Conservation (phyloP, 2,888 invertebrate genomes). For the Sinotaia quadrata region DNA sequence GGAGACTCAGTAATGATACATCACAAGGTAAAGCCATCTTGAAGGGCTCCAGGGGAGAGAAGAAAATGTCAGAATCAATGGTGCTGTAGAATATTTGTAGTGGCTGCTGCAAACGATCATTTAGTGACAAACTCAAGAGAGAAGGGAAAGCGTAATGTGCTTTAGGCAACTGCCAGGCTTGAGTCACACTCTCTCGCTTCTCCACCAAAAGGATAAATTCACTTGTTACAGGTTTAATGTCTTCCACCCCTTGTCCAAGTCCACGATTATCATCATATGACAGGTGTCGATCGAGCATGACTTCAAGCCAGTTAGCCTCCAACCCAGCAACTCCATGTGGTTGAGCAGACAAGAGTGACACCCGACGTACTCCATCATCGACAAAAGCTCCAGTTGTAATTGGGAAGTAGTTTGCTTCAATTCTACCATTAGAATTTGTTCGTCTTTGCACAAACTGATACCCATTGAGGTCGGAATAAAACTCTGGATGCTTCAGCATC, state of each 20-base stretch:
- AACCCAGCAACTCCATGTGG: constrained; percentile 66
- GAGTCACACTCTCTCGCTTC: constrained; percentile 15
- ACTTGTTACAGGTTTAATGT: constrained; percentile 59
- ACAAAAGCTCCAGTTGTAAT: constrained; percentile 64
- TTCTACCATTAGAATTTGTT: constrained; percentile 52
- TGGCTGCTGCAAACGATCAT: constrained; percentile 56
- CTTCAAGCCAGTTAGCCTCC: constrained; percentile 63
- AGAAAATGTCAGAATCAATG: constrained; percentile 48
- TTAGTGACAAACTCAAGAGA: constrained; percentile 42
- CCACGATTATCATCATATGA: constrained; percentile 67
- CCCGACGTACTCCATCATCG: constrained; percentile 56
- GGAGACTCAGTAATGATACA: constrained; percentile 51
- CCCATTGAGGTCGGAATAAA: constrained; percentile 70
- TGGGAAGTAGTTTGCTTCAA: constrained; percentile 70
- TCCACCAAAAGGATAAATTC: constrained; percentile 63
- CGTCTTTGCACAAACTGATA: constrained; percentile 64
- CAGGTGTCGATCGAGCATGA: constrained; percentile 69
- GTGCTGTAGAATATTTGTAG: constrained; percentile 47
- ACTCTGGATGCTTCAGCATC: constrained; percentile 46
- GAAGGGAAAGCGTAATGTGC: constrained; percentile 49
- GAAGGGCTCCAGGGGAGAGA: constrained; percentile 41
- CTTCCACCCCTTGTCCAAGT: constrained; percentile 65
- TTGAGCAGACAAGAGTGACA: constrained; percentile 65
- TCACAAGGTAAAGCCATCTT: constrained; percentile 59
- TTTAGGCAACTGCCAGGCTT: neutral